Conservation (phyloP, 2,113 vertebrate genomes). For the Oryzias woworae region DNA sequence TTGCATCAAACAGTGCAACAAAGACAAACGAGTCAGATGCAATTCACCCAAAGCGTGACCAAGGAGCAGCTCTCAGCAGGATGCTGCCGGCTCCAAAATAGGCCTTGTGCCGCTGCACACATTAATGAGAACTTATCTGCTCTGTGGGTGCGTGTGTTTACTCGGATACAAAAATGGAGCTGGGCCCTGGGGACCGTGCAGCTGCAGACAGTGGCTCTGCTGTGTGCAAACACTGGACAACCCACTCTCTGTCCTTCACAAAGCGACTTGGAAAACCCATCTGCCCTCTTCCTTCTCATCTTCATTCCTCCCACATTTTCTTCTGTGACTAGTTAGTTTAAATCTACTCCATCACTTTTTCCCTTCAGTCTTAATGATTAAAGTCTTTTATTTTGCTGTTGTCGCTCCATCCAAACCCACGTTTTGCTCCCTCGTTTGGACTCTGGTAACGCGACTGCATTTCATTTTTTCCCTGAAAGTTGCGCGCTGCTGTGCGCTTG, state of each 20-base stretch:
- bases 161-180: conserved; percentile 32
- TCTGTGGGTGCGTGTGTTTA: conserved; percentile 14
- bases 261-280: conserved; percentile 29
- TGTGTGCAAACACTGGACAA: conserved; percentile 58
- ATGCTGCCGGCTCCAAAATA: conserved; percentile 48
- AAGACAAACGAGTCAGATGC: conserved; percentile 25
- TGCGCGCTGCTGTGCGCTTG: conserved; percentile 32
- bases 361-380: conserved; percentile 7
- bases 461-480: conserved; percentile 35
- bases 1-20: conserved; percentile 16
- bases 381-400: conserved; percentile 9
- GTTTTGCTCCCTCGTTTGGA: conserved; percentile 29
- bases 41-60: conserved; percentile 30
- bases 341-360: not conserved
- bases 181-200: conserved; percentile 48
- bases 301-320: conserved; percentile 14
- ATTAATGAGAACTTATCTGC: conserved; percentile 40
- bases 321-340: conserved; percentile 10
- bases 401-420: conserved; percentile 19
- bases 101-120: conserved; percentile 30
- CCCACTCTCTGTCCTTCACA: conserved; percentile 47
- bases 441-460: conserved; percentile 49
- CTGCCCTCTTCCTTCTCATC: conserved; percentile 30
- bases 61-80: conserved; percentile 26
- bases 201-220: conserved; percentile 69